Base-by-base conservation (phyloP, 2,888 invertebrate genomes). In the Cataglyphis cursor region DNA sequence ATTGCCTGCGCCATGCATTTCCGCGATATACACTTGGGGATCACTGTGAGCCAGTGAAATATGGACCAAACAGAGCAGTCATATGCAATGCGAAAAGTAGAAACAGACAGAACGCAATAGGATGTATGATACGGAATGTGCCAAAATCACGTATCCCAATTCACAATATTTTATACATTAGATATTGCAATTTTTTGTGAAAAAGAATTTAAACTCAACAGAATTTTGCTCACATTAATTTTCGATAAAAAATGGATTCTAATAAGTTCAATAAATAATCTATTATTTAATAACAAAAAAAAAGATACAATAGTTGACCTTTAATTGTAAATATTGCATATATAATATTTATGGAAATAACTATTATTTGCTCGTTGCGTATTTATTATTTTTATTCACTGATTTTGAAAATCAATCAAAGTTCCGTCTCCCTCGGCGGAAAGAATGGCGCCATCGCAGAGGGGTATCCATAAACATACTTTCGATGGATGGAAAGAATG, bases 401-500 rank as follows among this genome's bases (percentile, higher is more conserved):
- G 21, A 51, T 59, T 28, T 64, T 41, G 48, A 8, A n/a, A 65
- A 41, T 54, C 62, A 65, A 65, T 35, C 8, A 35, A 12, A 31
- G 44, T 9, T 44, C 28, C 6, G 9, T 31, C 24, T 21, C 8
- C 24, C 15, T 54, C 51, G 38, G 44, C 5, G 44, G 9, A 28
- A 70, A 54, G 57, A 72, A 65, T 65, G 75, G 68, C 82, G 48
- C 21, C 65, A 35, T 61, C 66, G 51, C 62, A 70, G 31, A 74
- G 81, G 65, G 59, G 51, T 51, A 66, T 85, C 62, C 54, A 70
- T 68, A 81, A 85, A 86, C 85, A 85, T 82, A 73, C 83, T 85
- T 87, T 81, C 70, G 70, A 38, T n/a, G 24, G 48, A 38, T 70
- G 57, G 70, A 72, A 12, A 54, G 54, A 41, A 38, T 15, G 41